Conservation (phyloP, 2,888 invertebrate species). For the Aleiodes leptofemur region DNA sequence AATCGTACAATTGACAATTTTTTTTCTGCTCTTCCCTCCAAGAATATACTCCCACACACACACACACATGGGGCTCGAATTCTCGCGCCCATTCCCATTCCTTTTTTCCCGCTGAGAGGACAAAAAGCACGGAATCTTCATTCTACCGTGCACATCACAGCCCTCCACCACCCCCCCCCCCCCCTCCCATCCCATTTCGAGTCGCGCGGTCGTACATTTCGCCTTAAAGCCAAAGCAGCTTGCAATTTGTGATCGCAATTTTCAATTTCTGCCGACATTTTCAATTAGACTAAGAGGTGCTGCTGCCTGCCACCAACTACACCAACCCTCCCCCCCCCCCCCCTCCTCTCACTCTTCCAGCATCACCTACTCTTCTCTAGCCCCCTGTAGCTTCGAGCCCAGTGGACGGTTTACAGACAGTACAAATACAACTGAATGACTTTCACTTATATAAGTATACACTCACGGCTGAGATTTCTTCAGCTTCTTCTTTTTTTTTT, state of each 20-base stretch:
- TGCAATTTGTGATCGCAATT: constrained; percentile 75
- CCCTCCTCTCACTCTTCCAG: no score
- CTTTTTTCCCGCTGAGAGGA: constrained; percentile 60
- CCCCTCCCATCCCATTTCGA: constrained; percentile 30
- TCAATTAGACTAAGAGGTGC: constrained; percentile 76
- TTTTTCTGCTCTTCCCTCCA: constrained; percentile 16
- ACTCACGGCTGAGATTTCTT: constrained; percentile 47
- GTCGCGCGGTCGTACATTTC: constrained; percentile 47
- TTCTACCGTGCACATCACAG: constrained; percentile 66
- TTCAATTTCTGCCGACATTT: constrained; percentile 75
- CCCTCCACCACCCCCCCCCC: constrained; percentile 45
- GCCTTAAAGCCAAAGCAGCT: constrained; percentile 72
- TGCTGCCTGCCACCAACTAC: constrained; percentile 55
- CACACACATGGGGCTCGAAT: constrained; percentile 52
- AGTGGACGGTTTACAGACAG: constrained; percentile 35
- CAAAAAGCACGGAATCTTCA: constrained; percentile 74
- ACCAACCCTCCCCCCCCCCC: background rate
- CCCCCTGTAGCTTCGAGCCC: constrained; percentile 41
- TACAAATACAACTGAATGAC: constrained; percentile 39
- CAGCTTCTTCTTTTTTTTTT: constrained; percentile 49
- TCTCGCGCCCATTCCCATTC: constrained; percentile 61
- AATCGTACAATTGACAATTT: constrained; percentile 72
- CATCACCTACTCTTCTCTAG: constrained; percentile 39
- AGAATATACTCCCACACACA: constrained; percentile 7
- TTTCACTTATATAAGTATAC: constrained; percentile 36